Base-by-base conservation (phyloP, 2,888 invertebrate genomes). In the Chelonus formosanus region DNA sequence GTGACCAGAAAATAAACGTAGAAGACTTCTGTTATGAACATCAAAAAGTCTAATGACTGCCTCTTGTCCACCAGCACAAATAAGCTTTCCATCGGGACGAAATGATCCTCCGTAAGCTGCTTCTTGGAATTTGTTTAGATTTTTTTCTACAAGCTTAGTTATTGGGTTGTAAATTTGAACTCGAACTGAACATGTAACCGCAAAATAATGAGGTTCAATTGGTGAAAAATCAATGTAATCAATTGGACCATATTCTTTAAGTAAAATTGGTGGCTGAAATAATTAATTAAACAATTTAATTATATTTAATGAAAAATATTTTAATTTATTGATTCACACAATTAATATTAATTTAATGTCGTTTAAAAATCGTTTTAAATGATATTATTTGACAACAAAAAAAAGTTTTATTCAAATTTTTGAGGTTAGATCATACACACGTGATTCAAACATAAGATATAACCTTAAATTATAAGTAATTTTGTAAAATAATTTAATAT, bases 221-320 rank as follows among this genome's bases (percentile, higher is more conserved):
- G 95, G 95, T 69, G 94, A 93, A 80, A 98, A 95, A 81, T 96
- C 93, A 52, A 98, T 89, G 78, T 94, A 92, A 80, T 96, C 95
- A 63, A 98, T 93, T 0, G 94, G 91, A 32, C 96, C 96, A 84
- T 93, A 95, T 84, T 98, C 97, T 84, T 97, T 97, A 0, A 95
- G 89, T 47, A 95, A 87, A 3, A 95, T 92, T 35, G 96, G 95
- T 66, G 90, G 87, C 96, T 93, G 80, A 52, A 68, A 69, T 68
- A 20, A 20, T 20, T 20, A 2, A n/a, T n/a, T n/a, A n/a, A n/a
- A n/a, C n/a, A n/a, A n/a, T n/a, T n/a, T n/a, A 20, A 20, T 20
- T 20, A 20, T 2, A 20, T 20, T 20, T 20, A 20, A 20, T 20
- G 20, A 20, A 20, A 20, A 20, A 1, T 20, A 20, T 20, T 20